Percentiles rank a stretch among this genome's conserved stretches.
These are phyloP conservation scores for Helogale parvula DNA, from an alignment of 2,113 vertebrate genomes.

Conservation along the genomic window DNA sequence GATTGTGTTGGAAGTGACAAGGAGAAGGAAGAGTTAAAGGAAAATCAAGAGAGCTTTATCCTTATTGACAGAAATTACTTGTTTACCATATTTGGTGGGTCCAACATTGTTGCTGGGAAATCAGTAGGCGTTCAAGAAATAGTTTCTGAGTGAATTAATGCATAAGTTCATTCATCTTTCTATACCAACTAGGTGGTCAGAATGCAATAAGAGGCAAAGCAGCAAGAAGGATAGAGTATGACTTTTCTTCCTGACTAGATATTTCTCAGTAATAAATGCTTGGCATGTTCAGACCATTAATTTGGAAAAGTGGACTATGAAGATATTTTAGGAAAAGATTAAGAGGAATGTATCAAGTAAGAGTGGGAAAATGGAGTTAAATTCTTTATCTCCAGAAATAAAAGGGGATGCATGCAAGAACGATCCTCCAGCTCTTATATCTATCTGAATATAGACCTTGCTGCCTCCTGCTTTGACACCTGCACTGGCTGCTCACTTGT, in stretches of 20 bases:
- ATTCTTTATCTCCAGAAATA: background rate
- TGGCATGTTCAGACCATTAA: background rate
- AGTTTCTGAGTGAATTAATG: background rate
- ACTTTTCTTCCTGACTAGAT: background rate
- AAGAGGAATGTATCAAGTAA: background rate
- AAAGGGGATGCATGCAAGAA: background rate
- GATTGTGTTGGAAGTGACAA: background rate
- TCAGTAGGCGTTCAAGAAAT: background rate
- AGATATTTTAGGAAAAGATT: background rate
- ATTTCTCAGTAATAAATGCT: background rate
- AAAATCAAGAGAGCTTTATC: background rate
- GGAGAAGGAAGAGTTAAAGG: background rate
- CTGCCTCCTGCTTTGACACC: too few species aligned
- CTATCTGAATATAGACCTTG: background rate
- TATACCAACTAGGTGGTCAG: background rate
- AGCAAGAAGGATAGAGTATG: accelerated
- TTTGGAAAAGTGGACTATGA: background rate
- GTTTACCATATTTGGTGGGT: background rate
- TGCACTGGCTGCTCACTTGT: background rate
- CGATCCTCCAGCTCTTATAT: background rate
- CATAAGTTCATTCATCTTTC: background rate
- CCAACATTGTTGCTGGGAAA: background rate
- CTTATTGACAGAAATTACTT: background rate
- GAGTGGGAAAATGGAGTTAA: background rate
- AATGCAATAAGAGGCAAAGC: background rate